Evolutionary conservation across 2,888 invertebrate genomes (phyloP), one percentile per base, ranked within the genome.

Genomic region (Celastrina argiolus): DNA sequence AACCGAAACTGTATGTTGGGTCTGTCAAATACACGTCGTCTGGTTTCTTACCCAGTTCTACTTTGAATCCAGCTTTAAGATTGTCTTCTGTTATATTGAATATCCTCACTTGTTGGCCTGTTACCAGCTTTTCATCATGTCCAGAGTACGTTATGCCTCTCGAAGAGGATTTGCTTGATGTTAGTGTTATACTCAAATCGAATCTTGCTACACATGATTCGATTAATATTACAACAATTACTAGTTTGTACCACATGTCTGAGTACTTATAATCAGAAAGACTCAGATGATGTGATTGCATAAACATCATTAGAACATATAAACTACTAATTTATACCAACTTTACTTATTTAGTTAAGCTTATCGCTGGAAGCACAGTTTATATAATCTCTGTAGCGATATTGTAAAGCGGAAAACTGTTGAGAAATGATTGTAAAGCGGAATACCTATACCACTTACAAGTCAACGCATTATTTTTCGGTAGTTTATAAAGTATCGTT

Each of bases 41-140:
- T 0, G 89, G 86, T 3, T 59, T 71, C 70, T 72, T 82, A 0
- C 86, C 88, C 0, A 89, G 68, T 73, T 85, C 85, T 0, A 79
- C 66, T 64, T 69, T 70, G 1, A 85, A 70, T 0, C 85, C 88
- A 69, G 64, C 70, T 34, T 83, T 87, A 4, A 89, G 69, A 69
- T 82, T 85, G 1, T 73, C 74, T 8, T 77, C 74, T 8, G 82
- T 84, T 1, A 88, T 70, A 61, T 88, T 86, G 68, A 83, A 89
- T 3, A 83, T 58, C 7, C 69, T 63, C 0, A 83, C 63, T 71
- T 88, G 88, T 63, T 73, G 74, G 5, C 80, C 75, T 1, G 82
- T 83, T 3, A 84, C 74, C 18, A 79, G 28, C 75, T 82, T 83
- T 31, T 74, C 67, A 66, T 86, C 81, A 4, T 63, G 65, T 2